Evolutionary conservation across 2,797 vertebrate genomes (phyloP).

Genomic region (Girardinus metallicus): DNA sequence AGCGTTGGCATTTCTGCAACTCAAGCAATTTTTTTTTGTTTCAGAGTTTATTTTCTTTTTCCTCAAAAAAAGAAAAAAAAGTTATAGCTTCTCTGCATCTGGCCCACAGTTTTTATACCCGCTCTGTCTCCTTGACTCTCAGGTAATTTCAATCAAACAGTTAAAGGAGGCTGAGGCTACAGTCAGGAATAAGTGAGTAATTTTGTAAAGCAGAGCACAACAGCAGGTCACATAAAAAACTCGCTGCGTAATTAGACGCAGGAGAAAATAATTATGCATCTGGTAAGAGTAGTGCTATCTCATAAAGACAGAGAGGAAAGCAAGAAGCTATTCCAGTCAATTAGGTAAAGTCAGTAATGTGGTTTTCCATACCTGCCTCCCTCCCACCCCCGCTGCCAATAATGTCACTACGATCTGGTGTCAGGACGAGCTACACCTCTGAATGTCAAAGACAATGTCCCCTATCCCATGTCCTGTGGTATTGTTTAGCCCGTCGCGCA

Average conservation of each 20-base stretch:
- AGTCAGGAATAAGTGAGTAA: conserved; percentile 77
- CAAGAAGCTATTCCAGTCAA: conserved; percentile 79
- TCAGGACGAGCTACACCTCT: conserved; percentile 51
- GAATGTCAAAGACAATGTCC: conserved; percentile 52
- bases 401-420: conserved; percentile 65
- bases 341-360: conserved; percentile 78
- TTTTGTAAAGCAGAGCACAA: conserved; percentile 69
- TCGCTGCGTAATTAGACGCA: conserved; percentile 78
- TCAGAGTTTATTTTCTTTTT: conserved; percentile 44
- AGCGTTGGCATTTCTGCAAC: conserved; percentile 69
- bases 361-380: conserved; percentile 78
- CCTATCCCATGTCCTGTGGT: conserved; percentile 45
- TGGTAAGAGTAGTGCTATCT: conserved; percentile 68
- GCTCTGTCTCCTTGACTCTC: conserved; percentile 48
- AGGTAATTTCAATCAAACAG: conserved; percentile 59
- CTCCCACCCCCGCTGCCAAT: conserved; percentile 21
- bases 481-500: conserved; percentile 67
- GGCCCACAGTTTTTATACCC: conserved; percentile 47
- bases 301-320: conserved; percentile 71
- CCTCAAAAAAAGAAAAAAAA: conserved; percentile 46
- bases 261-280: conserved; percentile 81
- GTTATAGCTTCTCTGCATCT: conserved; percentile 73
- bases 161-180: conserved; percentile 55
- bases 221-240: conserved; percentile 78
- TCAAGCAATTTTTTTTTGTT: conserved; percentile 63